phyloP scores from a whole-genome alignment of 2,797 vertebrate species.

The Kryptolebias ocellatus region DNA sequence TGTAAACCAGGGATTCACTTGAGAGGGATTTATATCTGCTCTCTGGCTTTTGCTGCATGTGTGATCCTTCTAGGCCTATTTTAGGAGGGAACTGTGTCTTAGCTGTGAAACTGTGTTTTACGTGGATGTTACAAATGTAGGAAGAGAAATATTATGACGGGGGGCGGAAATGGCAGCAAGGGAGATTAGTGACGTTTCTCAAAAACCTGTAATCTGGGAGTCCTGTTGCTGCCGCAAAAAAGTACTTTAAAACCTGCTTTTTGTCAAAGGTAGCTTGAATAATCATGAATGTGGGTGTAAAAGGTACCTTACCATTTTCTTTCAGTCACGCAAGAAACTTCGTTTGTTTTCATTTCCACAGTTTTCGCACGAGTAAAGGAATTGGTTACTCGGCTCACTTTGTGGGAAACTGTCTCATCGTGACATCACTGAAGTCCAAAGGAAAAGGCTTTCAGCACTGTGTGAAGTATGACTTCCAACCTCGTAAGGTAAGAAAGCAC shows the following conservation, averaged over 20 bases:
- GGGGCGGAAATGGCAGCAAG: slow-evolving; percentile 27
- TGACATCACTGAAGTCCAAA: slow-evolving; percentile 98
- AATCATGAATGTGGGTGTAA: neutral
- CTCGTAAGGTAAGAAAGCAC: slow-evolving; percentile 88
- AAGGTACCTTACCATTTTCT: neutral
- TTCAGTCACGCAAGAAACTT: neutral
- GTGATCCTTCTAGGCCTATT: slow-evolving; percentile 39
- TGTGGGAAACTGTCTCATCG: slow-evolving; percentile 98
- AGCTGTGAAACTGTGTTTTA: slow-evolving; percentile 36
- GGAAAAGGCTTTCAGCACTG: slow-evolving; percentile 99
- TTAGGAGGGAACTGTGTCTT: slow-evolving; percentile 42
- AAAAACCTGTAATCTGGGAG: slow-evolving; percentile 39
- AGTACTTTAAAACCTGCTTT: slow-evolving; percentile 13
- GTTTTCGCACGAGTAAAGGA: slow-evolving; percentile 99
- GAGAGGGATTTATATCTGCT: slow-evolving; percentile 62
- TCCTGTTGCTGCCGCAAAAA: slow-evolving; percentile 33
- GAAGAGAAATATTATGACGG: slow-evolving; percentile 24
- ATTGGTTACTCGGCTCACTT: slow-evolving; percentile 99
- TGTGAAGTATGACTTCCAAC: slow-evolving; percentile 99
- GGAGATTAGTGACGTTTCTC: slow-evolving; percentile 48
- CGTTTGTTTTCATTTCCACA: slow-evolving; percentile 58
- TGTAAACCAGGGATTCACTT: slow-evolving; percentile 52
- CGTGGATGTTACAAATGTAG: slow-evolving; percentile 29
- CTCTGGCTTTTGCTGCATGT: slow-evolving; percentile 31
- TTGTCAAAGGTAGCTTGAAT: slow-evolving; percentile 14